Percentiles rank a stretch among this genome's conserved stretches.
These are phyloP conservation scores for Fulica atra DNA, from an alignment of 2,113 vertebrate species.

Conservation along the genomic window DNA sequence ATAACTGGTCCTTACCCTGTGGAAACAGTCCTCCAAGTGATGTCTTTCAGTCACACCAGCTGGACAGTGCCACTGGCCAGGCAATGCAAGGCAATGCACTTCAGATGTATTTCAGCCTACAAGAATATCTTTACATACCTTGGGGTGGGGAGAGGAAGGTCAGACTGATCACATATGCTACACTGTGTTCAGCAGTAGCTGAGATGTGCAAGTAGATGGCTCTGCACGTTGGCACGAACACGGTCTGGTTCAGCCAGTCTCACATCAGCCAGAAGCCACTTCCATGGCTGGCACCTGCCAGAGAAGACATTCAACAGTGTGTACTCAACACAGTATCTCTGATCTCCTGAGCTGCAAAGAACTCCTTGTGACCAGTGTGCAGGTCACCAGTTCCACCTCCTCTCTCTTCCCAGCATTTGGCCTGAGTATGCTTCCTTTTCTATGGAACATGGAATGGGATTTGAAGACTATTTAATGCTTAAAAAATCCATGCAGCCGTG, in stretches of 20 bases:
- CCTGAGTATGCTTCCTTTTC: background rate
- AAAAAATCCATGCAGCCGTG: background rate
- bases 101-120: background rate
- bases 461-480: slow-evolving; percentile 22
- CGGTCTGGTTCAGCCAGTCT: background rate
- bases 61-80: rapidly evolving
- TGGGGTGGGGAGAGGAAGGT: background rate
- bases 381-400: background rate
- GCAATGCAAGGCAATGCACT: background rate
- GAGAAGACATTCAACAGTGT: rapidly evolving
- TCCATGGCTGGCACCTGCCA: background rate
- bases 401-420: background rate
- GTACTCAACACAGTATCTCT: background rate
- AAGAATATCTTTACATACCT: background rate
- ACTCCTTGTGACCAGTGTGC: background rate
- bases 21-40: background rate
- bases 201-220: background rate
- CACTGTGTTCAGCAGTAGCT: background rate
- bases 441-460: background rate
- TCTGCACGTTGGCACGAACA: rapidly evolving
- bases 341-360: rapidly evolving
- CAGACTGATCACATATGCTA: background rate
- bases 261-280: background rate
- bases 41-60: background rate
- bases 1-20: background rate